Conservation (phyloP, 2,113 vertebrate species). For the Oceanites oceanicus region DNA sequence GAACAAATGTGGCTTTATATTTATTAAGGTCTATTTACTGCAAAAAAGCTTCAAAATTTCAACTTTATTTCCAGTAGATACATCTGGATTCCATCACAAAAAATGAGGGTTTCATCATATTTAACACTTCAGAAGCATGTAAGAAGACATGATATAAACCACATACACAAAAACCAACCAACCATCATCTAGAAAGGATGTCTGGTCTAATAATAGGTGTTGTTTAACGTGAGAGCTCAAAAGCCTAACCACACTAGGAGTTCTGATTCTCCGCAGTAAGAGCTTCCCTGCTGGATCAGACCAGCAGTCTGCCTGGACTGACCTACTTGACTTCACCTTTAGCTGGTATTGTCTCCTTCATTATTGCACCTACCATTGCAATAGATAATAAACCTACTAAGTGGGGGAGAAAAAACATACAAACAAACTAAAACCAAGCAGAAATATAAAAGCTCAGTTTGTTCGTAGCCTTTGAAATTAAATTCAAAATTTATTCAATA, state of each 20-base stretch:
- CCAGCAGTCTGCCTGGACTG: rapidly evolving
- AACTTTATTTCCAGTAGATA: neutral
- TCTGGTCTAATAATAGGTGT: neutral
- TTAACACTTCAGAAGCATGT: neutral
- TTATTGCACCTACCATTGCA: neutral
- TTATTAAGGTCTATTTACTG: neutral
- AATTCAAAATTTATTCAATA: neutral
- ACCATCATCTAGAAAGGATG: neutral
- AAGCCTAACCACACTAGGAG: neutral
- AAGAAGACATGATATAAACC: neutral
- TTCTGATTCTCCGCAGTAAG: neutral
- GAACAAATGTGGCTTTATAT: neutral
- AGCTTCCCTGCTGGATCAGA: neutral
- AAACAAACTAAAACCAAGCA: neutral
- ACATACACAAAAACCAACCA: neutral
- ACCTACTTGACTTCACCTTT: neutral
- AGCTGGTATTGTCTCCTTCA: neutral
- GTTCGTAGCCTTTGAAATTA: neutral
- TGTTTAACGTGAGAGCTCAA: neutral
- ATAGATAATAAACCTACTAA: neutral
- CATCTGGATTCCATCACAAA: neutral
- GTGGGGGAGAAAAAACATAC: neutral
- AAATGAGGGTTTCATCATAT: neutral
- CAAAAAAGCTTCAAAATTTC: neutral
- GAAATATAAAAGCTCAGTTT: neutral